Evolutionary conservation across 2,888 invertebrate species (phyloP), one percentile per base, ranked within the genome.

Genomic region (Chalcosyrphus nemorum): DNA sequence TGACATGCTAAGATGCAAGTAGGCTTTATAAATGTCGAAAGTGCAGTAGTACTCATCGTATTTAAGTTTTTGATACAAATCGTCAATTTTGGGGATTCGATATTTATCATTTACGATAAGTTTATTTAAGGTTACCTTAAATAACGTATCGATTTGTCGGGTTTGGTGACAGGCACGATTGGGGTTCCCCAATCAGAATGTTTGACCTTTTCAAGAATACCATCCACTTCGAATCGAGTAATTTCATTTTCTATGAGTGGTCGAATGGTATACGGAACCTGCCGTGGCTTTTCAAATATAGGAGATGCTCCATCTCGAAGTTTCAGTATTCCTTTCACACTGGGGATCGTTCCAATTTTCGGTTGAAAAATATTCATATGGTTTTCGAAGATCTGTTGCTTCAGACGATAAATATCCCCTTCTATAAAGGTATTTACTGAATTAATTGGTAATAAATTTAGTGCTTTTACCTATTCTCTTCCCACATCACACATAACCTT

Each of bases 131-230:
- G 29, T 29, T 6, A 29, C 29, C 29, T 29, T 29, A 6, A n/a
- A n/a, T n/a, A n/a, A n/a, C n/a, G n/a, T n/a, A n/a, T n/a, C n/a
- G n/a, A n/a, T 15, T 54, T 65, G 15, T 57, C 57, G 0, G 38
- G 5, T 17, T 81, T 81, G 19, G 70, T 56, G 3, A 70, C 50
- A n/a, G 74, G 54, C 7, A 81, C 75, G 17, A 75, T 27, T 7
- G 70, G 74, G 6, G 74, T 68, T 17, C 63, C 72, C 50, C 77
- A 70, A 38, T 65, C 66, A 1, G 63, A 70, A 66, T 77, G 61
- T 2, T 17, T 32, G 0, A 65, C 38, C n/a, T 38, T 65, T 13
- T 59, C 45, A 2, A 54, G 24, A 17, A 59, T 59, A n/a, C 52
- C 50, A 17, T 50, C 19, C 38, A 27, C 15, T 35, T 68, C 50